phyloP scores from a whole-genome alignment of 1,140 invertebrate species.

The Atta cephalotes region DNA sequence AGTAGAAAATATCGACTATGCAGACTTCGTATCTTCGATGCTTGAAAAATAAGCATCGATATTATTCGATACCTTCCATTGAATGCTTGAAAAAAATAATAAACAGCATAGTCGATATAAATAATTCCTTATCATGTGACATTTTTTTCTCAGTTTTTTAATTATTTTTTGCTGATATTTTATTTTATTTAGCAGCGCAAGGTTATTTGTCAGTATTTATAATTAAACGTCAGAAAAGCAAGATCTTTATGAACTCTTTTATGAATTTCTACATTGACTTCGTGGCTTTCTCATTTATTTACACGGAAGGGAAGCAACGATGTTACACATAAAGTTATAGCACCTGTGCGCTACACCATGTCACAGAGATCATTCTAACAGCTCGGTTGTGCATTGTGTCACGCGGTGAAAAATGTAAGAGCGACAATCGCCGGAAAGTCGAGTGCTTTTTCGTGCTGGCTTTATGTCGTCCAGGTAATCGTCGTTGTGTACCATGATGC shows the following conservation, averaged over 20 bases:
- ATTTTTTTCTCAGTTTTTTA: constrained; percentile 1
- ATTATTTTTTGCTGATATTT: constrained; percentile 5
- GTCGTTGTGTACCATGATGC: constrained; percentile 14
- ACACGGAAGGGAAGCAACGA: not conserved
- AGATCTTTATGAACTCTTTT: not conserved
- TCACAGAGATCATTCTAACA: constrained; percentile 44
- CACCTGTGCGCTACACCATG: not conserved
- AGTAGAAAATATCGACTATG: constrained; percentile 19
- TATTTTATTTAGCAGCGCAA: not conserved
- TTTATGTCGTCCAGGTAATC: constrained; percentile 40
- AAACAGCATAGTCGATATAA: not conserved
- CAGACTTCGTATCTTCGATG: not conserved
- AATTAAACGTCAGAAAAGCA: not conserved
- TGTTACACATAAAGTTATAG: not conserved
- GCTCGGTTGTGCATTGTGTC: constrained; percentile 1
- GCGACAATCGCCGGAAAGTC: constrained; percentile 34
- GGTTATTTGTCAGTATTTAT: constrained; percentile 8
- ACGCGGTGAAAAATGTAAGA: constrained; percentile 47
- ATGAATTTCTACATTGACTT: not conserved
- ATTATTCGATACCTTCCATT: not conserved
- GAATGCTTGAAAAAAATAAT: constrained; percentile 4
- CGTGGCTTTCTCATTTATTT: constrained; percentile 26
- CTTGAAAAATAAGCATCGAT: constrained; percentile 25
- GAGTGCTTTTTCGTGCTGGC: constrained; percentile 29
- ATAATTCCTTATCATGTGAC: not conserved